phyloP scores from a whole-genome alignment of 2,113 vertebrate genomes.

The Etia nguti region DNA sequence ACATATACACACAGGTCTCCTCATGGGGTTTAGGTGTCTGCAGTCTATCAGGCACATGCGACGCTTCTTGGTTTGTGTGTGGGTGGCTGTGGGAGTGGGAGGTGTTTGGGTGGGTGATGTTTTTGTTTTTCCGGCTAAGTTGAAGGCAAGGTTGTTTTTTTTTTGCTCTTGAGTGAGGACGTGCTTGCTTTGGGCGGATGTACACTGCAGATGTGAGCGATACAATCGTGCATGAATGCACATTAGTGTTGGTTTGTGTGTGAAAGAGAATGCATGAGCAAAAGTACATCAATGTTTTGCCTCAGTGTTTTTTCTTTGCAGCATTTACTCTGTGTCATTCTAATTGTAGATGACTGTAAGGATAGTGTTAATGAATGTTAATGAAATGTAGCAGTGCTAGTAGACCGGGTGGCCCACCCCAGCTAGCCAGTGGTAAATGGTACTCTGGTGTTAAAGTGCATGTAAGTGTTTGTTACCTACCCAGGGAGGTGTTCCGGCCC shows the following conservation, averaged over 20 bases:
- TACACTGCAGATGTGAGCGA: conserved; percentile 1
- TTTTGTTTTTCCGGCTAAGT: conserved; percentile 36
- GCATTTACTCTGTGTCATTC: neutral
- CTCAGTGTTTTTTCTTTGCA: neutral
- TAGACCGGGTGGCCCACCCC: neutral
- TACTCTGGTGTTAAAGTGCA: neutral
- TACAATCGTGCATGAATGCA: neutral
- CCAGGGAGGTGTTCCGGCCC: conserved; percentile 86
- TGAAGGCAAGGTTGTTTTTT: neutral
- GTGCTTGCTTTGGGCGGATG: neutral
- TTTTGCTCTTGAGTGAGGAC: neutral
- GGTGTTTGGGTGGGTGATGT: conserved; percentile 37
- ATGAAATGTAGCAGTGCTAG: neutral
- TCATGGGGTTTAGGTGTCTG: conserved; percentile 46
- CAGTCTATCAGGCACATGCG: conserved; percentile 27
- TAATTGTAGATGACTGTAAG: neutral
- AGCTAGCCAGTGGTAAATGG: neutral
- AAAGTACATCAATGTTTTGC: neutral
- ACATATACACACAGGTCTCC: conserved; percentile 30
- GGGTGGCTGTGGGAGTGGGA: conserved; percentile 38
- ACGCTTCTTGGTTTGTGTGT: conserved; percentile 43
- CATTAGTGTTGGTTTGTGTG: neutral
- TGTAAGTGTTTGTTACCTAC: conserved; percentile 61
- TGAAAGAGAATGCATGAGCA: neutral
- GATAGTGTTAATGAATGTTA: neutral